Evolutionary conservation across 2,113 vertebrate genomes (phyloP).

Genomic region (Lepidothrix coronata): DNA sequence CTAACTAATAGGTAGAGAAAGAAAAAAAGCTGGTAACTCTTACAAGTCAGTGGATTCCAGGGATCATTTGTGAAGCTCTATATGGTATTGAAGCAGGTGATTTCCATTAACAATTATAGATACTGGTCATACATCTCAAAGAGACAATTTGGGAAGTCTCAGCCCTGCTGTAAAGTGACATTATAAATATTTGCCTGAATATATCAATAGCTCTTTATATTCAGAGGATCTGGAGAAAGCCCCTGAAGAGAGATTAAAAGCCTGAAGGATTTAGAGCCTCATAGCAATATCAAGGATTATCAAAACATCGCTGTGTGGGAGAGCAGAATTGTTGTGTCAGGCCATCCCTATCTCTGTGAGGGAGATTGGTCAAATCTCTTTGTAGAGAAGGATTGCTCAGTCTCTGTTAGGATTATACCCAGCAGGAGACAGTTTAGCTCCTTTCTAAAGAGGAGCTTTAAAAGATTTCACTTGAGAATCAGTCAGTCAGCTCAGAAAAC

Average conservation of each 20-base stretch:
- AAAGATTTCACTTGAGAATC: constrained; percentile 5
- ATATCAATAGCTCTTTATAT: not conserved
- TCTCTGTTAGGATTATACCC: not conserved
- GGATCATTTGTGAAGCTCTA: not conserved
- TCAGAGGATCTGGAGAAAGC: constrained; percentile 6
- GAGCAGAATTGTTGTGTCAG: not conserved
- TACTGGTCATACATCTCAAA: not conserved
- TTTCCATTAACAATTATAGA: not conserved
- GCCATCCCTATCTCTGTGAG: not conserved
- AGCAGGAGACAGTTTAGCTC: constrained; percentile 41
- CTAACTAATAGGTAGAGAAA: not conserved
- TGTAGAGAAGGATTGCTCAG: not conserved
- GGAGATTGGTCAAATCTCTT: not conserved
- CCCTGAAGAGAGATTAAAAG: constrained; percentile 30
- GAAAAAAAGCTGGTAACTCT: not conserved
- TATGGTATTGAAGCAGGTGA: not conserved
- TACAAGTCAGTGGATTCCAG: not conserved
- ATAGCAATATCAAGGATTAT: not conserved
- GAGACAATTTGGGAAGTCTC: not conserved
- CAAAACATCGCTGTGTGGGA: not conserved
- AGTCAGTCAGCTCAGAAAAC: not conserved
- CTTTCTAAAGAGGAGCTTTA: not conserved
- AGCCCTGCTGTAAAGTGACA: not conserved
- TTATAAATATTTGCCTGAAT: constrained; percentile 29
- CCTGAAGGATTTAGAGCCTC: constrained; percentile 7